Conservation (phyloP, 2,888 invertebrate genomes). For the Agrochola circellaris region DNA sequence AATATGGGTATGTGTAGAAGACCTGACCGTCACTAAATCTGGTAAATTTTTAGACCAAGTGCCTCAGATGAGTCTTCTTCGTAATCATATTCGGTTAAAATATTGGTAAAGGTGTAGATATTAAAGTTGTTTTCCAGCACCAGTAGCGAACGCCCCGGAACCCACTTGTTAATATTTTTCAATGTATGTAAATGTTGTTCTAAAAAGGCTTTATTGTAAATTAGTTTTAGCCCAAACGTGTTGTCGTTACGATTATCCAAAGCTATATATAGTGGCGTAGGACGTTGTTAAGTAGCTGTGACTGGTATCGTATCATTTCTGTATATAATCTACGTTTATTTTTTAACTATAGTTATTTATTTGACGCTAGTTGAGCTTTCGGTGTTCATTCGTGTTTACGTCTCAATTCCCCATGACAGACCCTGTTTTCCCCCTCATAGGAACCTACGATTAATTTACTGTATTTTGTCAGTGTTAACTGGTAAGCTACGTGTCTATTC, state of each 20-base stretch:
- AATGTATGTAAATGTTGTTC: conserved; percentile 88
- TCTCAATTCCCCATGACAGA: conserved; percentile 85
- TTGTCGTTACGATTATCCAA: conserved; percentile 88
- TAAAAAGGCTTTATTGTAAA: conserved; percentile 90
- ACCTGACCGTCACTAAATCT: conserved; percentile 49
- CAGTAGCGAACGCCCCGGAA: conserved; percentile 68
- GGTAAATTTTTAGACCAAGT: conserved; percentile 58
- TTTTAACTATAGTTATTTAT: conserved; percentile 87
- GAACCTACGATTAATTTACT: conserved; percentile 64
- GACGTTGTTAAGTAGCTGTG: conserved; percentile 80
- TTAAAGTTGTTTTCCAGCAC: conserved; percentile 64
- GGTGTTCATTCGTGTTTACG: conserved; percentile 78
- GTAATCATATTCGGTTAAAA: conserved; percentile 50
- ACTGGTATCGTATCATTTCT: conserved; percentile 78
- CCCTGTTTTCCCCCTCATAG: conserved; percentile 69
- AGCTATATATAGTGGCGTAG: conserved; percentile 86
- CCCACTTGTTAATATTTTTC: conserved; percentile 82
- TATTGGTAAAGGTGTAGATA: conserved; percentile 38
- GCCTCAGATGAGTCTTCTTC: conserved; percentile 67
- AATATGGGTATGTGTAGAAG: conserved; percentile 60
- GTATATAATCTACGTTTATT: conserved; percentile 83
- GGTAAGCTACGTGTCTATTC: conserved; percentile 51
- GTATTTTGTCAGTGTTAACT: conserved; percentile 36
- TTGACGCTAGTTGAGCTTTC: conserved; percentile 83
- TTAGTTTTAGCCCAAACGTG: conserved; percentile 85